These are phyloP conservation scores for Diplolepis rosae DNA, from an alignment of 2,888 invertebrate genomes.

Conservation along the genomic window DNA sequence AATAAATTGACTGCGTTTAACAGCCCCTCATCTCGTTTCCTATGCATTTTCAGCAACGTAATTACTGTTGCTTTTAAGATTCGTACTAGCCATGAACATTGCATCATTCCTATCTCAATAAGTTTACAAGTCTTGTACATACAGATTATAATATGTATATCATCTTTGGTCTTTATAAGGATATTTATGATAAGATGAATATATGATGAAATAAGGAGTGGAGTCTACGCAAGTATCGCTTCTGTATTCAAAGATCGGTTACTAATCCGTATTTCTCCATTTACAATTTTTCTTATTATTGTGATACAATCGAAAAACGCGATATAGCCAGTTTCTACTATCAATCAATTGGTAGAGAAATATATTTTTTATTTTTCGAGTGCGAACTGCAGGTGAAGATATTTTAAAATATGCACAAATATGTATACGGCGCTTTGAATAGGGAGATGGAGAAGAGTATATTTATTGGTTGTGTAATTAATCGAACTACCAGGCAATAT, in stretches of 20 bases:
- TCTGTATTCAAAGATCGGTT: too few relatives aligned
- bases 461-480: too few relatives aligned
- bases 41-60: slow-evolving; percentile 51
- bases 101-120: slow-evolving; percentile 62
- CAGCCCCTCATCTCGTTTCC: slow-evolving; percentile 45
- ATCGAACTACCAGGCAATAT: slow-evolving; percentile 14
- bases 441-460: background rate
- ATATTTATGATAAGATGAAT: slow-evolving; percentile 27
- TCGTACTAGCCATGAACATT: slow-evolving; percentile 47
- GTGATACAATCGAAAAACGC: slow-evolving; percentile 21
- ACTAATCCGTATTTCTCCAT: slow-evolving; percentile 26
- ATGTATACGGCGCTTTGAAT: slow-evolving; percentile 13
- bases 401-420: slow-evolving; percentile 21
- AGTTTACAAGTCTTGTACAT: slow-evolving; percentile 38
- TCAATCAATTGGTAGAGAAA: slow-evolving; percentile 3
- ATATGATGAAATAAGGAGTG: too few relatives aligned
- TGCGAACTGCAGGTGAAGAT: too few relatives aligned
- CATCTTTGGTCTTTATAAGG: slow-evolving; percentile 35
- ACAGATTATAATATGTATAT: slow-evolving; percentile 32
- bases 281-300: slow-evolving; percentile 27
- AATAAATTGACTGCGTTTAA: slow-evolving; percentile 35
- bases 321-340: slow-evolving; percentile 17
- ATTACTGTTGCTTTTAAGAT: slow-evolving; percentile 23
- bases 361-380: slow-evolving; percentile 24
- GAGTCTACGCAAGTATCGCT: too few relatives aligned